These are phyloP conservation scores for Mohoua ochrocephala DNA, from an alignment of 2,113 vertebrate species.

Conservation along the genomic window DNA sequence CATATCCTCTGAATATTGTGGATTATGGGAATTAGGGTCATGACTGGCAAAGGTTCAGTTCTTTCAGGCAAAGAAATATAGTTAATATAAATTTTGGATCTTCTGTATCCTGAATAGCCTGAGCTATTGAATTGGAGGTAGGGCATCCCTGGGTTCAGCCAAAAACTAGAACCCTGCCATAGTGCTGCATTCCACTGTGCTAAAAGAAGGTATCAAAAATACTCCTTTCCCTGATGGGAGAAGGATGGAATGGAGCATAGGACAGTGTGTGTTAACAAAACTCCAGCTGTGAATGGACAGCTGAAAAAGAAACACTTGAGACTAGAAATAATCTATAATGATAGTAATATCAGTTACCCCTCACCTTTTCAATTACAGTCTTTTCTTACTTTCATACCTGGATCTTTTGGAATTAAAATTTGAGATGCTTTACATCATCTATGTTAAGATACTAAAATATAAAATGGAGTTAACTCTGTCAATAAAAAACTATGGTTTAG, in stretches of 20 bases:
- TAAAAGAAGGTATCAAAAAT: not conserved
- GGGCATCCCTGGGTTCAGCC: not conserved
- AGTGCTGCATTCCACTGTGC: rapidly evolving
- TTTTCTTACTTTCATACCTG: not conserved
- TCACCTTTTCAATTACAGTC: not conserved
- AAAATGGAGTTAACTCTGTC: not conserved
- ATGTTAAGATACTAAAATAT: not conserved
- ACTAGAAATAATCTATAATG: not conserved
- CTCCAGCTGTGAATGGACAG: not conserved
- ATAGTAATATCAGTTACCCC: not conserved
- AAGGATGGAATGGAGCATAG: not conserved
- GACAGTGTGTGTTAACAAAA: not conserved
- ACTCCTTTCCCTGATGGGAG: not conserved
- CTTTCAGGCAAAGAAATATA: not conserved
- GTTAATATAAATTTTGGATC: not conserved
- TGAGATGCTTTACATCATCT: not conserved
- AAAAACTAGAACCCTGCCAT: not conserved
- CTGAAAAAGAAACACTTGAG: not conserved
- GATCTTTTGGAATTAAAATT: not conserved
- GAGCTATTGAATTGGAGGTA: not conserved
- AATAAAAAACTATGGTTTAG: not conserved
- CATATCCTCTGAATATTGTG: not conserved
- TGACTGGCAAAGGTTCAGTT: not conserved
- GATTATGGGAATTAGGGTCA: not conserved
- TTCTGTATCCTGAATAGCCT: not conserved